phyloP scores from a whole-genome alignment of 2,797 vertebrate genomes.

The Hipposideros larvatus region DNA sequence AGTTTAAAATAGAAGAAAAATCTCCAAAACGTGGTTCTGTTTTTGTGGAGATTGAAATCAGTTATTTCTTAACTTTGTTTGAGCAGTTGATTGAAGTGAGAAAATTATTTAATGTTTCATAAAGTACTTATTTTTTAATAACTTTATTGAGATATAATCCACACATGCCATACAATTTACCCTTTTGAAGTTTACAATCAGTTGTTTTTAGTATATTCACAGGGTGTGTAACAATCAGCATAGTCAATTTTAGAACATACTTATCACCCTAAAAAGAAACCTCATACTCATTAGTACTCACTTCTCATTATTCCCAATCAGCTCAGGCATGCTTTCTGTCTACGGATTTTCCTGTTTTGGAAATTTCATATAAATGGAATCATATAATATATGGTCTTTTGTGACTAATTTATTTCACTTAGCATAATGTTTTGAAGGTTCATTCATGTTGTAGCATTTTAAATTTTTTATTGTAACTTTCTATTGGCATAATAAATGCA shows the following conservation, averaged over 20 bases:
- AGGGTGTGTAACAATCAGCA: background rate
- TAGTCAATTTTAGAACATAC: conserved; percentile 27
- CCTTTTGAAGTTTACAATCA: background rate
- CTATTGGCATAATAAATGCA: background rate
- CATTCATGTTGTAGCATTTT: background rate
- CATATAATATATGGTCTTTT: background rate
- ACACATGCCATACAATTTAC: background rate
- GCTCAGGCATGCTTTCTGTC: background rate
- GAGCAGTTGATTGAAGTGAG: conserved; percentile 8
- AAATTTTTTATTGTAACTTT: conserved; percentile 42
- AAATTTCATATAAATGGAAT: conserved; percentile 42
- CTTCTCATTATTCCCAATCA: background rate
- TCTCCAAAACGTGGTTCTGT: background rate
- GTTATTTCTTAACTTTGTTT: conserved; percentile 7
- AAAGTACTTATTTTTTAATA: conserved; percentile 18
- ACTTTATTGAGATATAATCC: background rate
- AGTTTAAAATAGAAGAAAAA: background rate
- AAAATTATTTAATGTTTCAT: background rate
- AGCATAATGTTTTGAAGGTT: conserved; percentile 9
- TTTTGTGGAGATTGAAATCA: conserved; percentile 12
- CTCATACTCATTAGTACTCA: background rate
- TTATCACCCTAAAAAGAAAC: background rate
- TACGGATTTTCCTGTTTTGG: background rate
- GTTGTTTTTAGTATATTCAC: background rate
- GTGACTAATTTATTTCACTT: background rate